Evolutionary conservation across 2,113 vertebrate genomes (phyloP).

Genomic region (Ranitomeya variabilis): DNA sequence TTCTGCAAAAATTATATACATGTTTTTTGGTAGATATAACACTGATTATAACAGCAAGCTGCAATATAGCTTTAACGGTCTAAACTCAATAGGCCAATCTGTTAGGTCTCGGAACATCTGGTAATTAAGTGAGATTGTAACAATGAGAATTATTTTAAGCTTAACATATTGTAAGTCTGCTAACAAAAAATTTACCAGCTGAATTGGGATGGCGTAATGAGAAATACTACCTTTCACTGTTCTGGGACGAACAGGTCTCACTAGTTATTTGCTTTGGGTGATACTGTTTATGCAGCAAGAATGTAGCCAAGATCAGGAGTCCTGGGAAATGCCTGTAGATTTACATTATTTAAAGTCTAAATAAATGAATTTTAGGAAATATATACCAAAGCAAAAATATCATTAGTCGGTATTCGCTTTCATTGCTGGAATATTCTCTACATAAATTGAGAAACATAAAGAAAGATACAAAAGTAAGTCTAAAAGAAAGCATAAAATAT

Average conservation of each 20-base stretch:
- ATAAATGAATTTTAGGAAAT: slow-evolving; percentile 13
- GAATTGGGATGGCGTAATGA: not conserved
- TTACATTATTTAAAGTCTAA: slow-evolving; percentile 10
- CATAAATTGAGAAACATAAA: not conserved
- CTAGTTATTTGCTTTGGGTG: not conserved
- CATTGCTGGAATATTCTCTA: not conserved
- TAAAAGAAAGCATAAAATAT: not conserved
- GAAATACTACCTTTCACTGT: slow-evolving; percentile 1
- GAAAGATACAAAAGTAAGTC: not conserved
- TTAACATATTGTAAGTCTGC: not conserved
- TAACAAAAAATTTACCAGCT: not conserved
- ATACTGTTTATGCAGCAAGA: slow-evolving; percentile 22
- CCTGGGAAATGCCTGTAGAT: not conserved
- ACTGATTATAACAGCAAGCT: not conserved
- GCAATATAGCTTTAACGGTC: not conserved
- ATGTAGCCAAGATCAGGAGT: slow-evolving; percentile 8
- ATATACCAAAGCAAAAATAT: not conserved
- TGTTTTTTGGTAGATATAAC: not conserved
- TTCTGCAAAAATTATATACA: not conserved
- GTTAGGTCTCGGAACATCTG: not conserved
- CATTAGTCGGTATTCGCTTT: not conserved
- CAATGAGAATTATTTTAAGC: slow-evolving; percentile 17
- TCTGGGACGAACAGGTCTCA: not conserved
- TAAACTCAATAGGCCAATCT: slow-evolving; percentile 7
- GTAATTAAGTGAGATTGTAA: slow-evolving; percentile 14